Base-by-base conservation (phyloP, 2,797 vertebrate genomes). In the Antennarius maculatus region DNA sequence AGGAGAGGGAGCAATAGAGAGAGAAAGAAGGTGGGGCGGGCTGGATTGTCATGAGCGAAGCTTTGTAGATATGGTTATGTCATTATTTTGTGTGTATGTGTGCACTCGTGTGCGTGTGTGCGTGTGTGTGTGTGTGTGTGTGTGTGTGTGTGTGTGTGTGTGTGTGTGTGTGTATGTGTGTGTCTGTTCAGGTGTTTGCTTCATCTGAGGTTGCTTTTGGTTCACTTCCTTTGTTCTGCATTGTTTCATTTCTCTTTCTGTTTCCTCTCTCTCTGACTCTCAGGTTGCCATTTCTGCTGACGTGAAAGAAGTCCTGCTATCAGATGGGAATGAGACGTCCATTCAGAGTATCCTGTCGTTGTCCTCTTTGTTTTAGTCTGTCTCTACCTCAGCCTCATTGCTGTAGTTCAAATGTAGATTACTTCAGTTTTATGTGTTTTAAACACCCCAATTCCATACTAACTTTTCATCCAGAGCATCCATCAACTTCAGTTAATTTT, bases 271-370 rank as follows among this genome's bases (percentile, higher is more conserved):
- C 69, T 89, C 92, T 89, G 90, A 90, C 88, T 92, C 91, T 74
- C 94, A 99, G 97, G 95, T 98, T 94, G 96, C 97, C 88, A 94
- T 98, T 95, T 98, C 95, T 95, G 96, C 97, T 94, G 97, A 99
- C 94, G 97, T 95, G 94, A 96, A 95, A 94, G 97, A 99, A 96
- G 96, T 99, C 94, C 94, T 98, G 91, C 95, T 99, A 95, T 98
- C 97, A 93, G 97, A 99, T 96, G 97, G 97, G 93, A 99, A 99
- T 93, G 96, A 98, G 95, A 99, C 97, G 95, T 97, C 97, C 92
- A 96, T 99, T 95, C 95, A 96, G 92, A 99, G 97, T 99, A 99
- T 98, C 97, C 96, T 99, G 95, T 93, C 91, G 80, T 85, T 79
- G 54, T 58, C 75, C 64, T 55, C 82, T 48, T 55, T 65, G 13